A percentile compares a stretch with the other conserved stretches of the same genome.
Conservation (phyloP, 2,888 invertebrate genomes). For the Thumatha senex region DNA sequence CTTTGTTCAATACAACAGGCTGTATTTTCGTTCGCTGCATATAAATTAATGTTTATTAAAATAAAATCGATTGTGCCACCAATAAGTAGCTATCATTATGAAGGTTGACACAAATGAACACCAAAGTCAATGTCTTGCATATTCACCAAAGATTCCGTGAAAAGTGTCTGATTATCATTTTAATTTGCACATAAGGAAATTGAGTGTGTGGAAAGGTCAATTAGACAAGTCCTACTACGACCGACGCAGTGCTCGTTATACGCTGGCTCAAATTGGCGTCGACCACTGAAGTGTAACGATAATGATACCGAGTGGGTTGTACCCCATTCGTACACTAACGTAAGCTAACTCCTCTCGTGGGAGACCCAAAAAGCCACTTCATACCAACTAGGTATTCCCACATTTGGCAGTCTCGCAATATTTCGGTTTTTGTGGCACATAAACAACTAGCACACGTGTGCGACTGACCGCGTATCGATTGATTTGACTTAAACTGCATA, state of each 20-base stretch:
- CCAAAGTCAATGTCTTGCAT: neutral
- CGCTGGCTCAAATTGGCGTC: slow-evolving; percentile 68
- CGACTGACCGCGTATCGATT: slow-evolving; percentile 74
- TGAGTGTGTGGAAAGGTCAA: slow-evolving; percentile 56
- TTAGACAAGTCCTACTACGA: slow-evolving; percentile 64
- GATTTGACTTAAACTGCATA: slow-evolving; percentile 78
- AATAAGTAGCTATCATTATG: neutral
- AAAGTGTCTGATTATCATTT: slow-evolving; percentile 31
- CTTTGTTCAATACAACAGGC: slow-evolving; percentile 23
- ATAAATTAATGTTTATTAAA: slow-evolving; percentile 27
- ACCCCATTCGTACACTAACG: slow-evolving; percentile 66
- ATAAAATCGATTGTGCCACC: slow-evolving; percentile 11
- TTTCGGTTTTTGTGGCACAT: slow-evolving; percentile 77
- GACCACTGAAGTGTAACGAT: slow-evolving; percentile 73
- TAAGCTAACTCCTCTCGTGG: slow-evolving; percentile 73
- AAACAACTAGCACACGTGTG: slow-evolving; percentile 77
- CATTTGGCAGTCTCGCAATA: slow-evolving; percentile 77
- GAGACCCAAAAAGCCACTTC: slow-evolving; percentile 72
- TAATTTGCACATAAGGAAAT: slow-evolving; percentile 55
- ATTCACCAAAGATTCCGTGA: slow-evolving; percentile 10
- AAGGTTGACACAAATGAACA: neutral
- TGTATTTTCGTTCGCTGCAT: slow-evolving; percentile 26
- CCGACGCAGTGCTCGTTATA: slow-evolving; percentile 65
- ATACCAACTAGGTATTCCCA: slow-evolving; percentile 57
- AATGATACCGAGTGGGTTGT: slow-evolving; percentile 68